Evolutionary conservation across 2,888 invertebrate species (phyloP), one percentile per base, ranked within the genome.

Genomic region (Callyntrura guangdongensis): DNA sequence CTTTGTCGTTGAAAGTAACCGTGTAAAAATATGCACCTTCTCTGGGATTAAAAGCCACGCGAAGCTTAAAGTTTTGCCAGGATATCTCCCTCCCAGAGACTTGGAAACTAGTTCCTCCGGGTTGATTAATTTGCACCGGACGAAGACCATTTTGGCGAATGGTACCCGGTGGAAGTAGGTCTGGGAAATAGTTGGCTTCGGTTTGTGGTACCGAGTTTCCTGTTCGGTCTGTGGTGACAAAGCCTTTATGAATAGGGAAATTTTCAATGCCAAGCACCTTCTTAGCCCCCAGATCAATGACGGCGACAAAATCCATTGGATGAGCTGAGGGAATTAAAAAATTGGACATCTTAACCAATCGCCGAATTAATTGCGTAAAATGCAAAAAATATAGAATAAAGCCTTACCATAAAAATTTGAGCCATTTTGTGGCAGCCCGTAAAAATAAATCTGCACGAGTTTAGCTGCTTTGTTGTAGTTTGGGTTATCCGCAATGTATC

Each of bases 191-290:
- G 59, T 93, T 93, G 17, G 67, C 53, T 20, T 36, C 56, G 12
- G n/a, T 45, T 9, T 59, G 22, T 0, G 93, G 92, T 11, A 91
- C 53, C 25, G 59, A 3, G 0, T 4, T 86, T 4, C 90, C 64
- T 5, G 22, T 20, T 8, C n/a, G 14, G 12, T 79, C 74, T 22
- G 67, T 64, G 11, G 67, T 14, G 6, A 77, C 53, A 61, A 91
- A 92, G 27, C 92, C 91, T 0, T 59, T 17, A 36, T 91, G 79
- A 20, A 74, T 81, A 0, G 93, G 93, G 17, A 93, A 79, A n/a
- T 93, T 91, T 6, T 92, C 91, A 25, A 93, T 89, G 61, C 64
- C 22, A 1, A 93, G 64, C 8, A 93, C 91, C 83, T 17, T 45
- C 25, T 89, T 77, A 4, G 56, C 91, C 1, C 69, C 25, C 8